phyloP scores from a whole-genome alignment of 2,888 invertebrate genomes.

The Lasioglossum villosulum region DNA sequence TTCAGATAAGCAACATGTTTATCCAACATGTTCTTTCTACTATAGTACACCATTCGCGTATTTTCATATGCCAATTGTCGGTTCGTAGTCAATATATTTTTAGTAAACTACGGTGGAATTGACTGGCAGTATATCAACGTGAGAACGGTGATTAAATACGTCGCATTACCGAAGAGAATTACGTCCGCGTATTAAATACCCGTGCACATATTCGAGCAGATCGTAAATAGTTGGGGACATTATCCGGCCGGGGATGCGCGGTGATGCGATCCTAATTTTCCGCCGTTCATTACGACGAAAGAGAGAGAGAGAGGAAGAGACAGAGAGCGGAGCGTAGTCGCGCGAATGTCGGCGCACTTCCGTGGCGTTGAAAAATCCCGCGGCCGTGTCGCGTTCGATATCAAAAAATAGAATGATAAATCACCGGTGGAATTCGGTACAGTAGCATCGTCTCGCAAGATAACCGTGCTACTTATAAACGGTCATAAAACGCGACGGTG shows the following conservation, averaged over 20 bases:
- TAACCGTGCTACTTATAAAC: conserved; percentile 43
- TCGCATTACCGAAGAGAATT: conserved; percentile 8
- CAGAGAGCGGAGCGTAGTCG: not conserved
- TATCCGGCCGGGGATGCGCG: not conserved
- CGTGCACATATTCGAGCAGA: not conserved
- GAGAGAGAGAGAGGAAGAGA: not conserved
- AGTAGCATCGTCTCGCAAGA: conserved; percentile 20
- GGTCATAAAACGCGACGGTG: conserved; percentile 40
- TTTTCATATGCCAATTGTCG: not conserved
- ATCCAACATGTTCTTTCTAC: not conserved
- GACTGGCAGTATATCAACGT: not conserved
- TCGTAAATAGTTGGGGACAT: conserved; percentile 10
- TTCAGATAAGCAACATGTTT: not conserved
- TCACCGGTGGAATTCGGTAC: conserved; percentile 27
- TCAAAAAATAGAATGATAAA: conserved; percentile 31
- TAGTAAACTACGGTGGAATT: not conserved
- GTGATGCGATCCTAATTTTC: conserved; percentile 19
- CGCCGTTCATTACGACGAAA: conserved; percentile 10
- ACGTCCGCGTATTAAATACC: conserved; percentile 9
- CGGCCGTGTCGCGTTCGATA: conserved; percentile 23
- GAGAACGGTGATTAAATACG: conserved; percentile 6
- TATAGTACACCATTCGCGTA: not conserved
- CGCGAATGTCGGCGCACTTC: not conserved
- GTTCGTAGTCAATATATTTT: not conserved
- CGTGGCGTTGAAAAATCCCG: conserved; percentile 28